Percentiles rank a stretch among this genome's conserved stretches.
Evolutionary conservation across 2,797 vertebrate genomes (phyloP).

Genomic region (Sternarchorhynchus goeldii): DNA sequence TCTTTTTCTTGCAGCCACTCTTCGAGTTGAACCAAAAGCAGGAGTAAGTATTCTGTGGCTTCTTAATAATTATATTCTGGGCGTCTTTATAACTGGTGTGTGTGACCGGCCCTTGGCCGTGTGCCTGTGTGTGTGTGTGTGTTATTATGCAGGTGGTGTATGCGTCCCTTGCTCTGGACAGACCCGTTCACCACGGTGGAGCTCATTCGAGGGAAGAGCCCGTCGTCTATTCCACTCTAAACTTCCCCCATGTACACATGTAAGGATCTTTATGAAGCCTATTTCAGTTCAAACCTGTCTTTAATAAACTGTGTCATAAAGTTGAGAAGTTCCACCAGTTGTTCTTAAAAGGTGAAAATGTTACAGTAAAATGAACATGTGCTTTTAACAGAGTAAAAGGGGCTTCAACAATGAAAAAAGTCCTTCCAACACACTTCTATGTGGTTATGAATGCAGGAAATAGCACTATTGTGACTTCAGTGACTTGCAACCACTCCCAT

Average conservation of each 20-base stretch:
- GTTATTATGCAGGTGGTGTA: slow-evolving; percentile 67
- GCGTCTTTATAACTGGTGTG: background rate
- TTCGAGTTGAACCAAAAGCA: slow-evolving; percentile 30
- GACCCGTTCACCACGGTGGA: background rate
- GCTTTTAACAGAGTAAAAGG: no score
- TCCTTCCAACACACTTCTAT: no score
- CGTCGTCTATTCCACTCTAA: slow-evolving; percentile 66
- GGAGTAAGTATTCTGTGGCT: slow-evolving; percentile 32
- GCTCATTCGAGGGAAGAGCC: slow-evolving; percentile 9
- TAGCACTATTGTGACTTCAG: no score
- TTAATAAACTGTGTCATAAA: no score
- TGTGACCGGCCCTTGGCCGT: background rate
- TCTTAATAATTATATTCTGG: background rate
- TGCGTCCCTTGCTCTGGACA: slow-evolving; percentile 61
- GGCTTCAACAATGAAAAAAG: no score
- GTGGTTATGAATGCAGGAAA: no score
- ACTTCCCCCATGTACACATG: slow-evolving; percentile 43
- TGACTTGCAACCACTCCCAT: no score
- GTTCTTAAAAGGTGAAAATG: no score
- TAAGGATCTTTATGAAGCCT: no score
- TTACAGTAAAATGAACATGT: no score
- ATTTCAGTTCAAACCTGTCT: no score
- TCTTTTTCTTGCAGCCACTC: slow-evolving; percentile 16
- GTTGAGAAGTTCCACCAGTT: no score
- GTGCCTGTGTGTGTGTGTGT: background rate